Evolutionary conservation across 2,888 invertebrate genomes (phyloP), one percentile per base, ranked within the genome.

Genomic region (Platycheirus rosarum): DNA sequence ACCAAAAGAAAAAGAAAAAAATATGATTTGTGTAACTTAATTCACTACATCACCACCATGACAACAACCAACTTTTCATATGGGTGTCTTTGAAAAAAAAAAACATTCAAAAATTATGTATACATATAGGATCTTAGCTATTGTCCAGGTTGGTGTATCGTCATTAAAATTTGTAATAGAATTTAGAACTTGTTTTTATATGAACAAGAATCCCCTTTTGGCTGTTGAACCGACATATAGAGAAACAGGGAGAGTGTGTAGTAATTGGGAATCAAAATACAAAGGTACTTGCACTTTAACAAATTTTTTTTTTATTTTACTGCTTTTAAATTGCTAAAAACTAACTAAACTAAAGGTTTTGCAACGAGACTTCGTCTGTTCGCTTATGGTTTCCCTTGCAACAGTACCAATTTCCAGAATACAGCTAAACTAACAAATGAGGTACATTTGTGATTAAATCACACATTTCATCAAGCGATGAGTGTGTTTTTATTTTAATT

Each of bases 231-330:
- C 60, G 40, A 70, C 60, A 40, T 23, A 70, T 60, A 80, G 42
- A 63, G 55, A 69, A 37, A 51, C 69, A 80, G 65, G 49, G 63
- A 42, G 32, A 55, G 26, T 40, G 40, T 62, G 23, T 73, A 55
- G 66, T 48, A 57, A 44, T 65, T 48, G 44, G 46, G 46, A 46
- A 23, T 46, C 62, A 29, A 23, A 66, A 77, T 65, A 29, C 14
- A 14, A 66, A 78, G 73, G 78, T 73, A 78, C 73, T 73, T 78
- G 55, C 77, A 71, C 71, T 65, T 71, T 29, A 75, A 69, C 57
- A 65, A 51, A 14, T 53, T 42, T 77, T 76, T 48, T 35, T 49
- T 65, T 32, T n/a, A n/a, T 42, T 48, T 49, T 44, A 57, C 75
- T 65, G 11, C 26, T 48, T 68, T 40, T 55, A 44, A 53, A 51